phyloP scores from a whole-genome alignment of 2,888 invertebrate species.

The Aspidiotus destructor region DNA sequence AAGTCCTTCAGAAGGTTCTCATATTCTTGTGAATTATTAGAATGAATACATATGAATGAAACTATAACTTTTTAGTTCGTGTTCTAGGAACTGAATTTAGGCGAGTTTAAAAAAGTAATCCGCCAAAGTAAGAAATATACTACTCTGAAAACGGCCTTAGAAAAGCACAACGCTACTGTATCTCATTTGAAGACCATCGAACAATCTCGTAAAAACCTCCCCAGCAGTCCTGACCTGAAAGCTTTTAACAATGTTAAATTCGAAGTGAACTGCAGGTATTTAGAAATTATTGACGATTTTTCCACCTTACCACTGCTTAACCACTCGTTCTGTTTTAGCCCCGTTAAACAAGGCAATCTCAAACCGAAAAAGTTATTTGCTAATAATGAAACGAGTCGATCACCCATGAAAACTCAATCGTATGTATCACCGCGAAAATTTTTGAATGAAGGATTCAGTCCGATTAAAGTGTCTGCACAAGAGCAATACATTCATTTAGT shows the following conservation, averaged over 20 bases:
- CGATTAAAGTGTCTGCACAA: conserved; percentile 43
- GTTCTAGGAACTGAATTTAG: conserved; percentile 37
- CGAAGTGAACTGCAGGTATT: conserved; percentile 41
- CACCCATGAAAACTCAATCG: conserved; percentile 21
- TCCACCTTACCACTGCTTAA: no score
- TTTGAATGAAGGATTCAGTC: conserved; percentile 36
- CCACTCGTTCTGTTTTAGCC: conserved; percentile 32
- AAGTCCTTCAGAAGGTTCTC: no score
- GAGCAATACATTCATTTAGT: conserved; percentile 49
- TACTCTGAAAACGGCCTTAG: conserved; percentile 49
- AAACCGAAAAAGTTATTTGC: conserved; percentile 33
- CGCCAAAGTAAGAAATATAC: conserved; percentile 42
- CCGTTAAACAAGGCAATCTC: conserved; percentile 33
- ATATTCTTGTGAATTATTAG: no score
- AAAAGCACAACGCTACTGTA: conserved; percentile 55
- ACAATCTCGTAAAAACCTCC: no score
- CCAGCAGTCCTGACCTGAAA: not conserved
- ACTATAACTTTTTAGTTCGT: no score
- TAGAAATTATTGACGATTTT: no score
- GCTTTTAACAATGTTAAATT: conserved; percentile 14
- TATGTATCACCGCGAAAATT: conserved; percentile 37
- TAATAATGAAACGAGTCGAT: conserved; percentile 11
- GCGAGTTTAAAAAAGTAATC: conserved; percentile 59
- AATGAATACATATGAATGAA: no score
- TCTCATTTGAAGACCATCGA: not conserved